phyloP scores from a whole-genome alignment of 1,140 invertebrate genomes.

The Zaprionus lachaisei region DNA sequence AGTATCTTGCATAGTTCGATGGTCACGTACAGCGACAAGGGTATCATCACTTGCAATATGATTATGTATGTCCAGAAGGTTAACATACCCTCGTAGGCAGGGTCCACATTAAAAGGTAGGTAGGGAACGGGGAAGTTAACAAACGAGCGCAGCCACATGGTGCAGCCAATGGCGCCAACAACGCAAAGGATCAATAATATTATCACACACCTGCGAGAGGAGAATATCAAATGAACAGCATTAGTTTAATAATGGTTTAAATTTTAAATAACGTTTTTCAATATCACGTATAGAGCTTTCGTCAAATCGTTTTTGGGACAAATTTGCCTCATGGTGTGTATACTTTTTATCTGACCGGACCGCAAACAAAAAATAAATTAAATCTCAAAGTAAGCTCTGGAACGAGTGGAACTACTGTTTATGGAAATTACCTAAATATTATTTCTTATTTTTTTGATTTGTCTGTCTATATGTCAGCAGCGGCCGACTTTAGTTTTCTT shows the following conservation, averaged over 20 bases:
- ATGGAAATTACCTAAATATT: no score
- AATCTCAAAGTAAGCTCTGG: no score
- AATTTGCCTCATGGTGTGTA: no score
- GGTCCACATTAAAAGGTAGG: slow-evolving; percentile 87
- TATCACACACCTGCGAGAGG: slow-evolving; percentile 89
- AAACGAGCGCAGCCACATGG: slow-evolving; percentile 91
- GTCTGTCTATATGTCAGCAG: no score
- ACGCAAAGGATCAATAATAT: slow-evolving; percentile 96
- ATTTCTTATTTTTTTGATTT: no score
- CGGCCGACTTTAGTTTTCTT: no score
- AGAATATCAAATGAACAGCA: neutral
- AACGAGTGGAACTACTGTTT: no score
- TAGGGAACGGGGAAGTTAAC: slow-evolving; percentile 81
- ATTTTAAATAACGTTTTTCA: neutral
- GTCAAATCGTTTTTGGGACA: no score
- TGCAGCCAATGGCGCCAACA: slow-evolving; percentile 95
- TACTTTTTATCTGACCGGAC: no score
- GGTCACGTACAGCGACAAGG: slow-evolving; percentile 97
- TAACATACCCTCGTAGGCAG: slow-evolving; percentile 92
- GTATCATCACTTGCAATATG: slow-evolving; percentile 98
- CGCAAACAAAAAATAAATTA: no score
- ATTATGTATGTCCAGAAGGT: slow-evolving; percentile 98
- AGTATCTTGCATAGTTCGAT: slow-evolving; percentile 98
- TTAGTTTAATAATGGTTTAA: neutral
- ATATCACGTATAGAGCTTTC: no score